A percentile compares a stretch with the other conserved stretches of the same genome.
Conservation (phyloP, 2,888 invertebrate genomes). For the Perdita meconis region DNA sequence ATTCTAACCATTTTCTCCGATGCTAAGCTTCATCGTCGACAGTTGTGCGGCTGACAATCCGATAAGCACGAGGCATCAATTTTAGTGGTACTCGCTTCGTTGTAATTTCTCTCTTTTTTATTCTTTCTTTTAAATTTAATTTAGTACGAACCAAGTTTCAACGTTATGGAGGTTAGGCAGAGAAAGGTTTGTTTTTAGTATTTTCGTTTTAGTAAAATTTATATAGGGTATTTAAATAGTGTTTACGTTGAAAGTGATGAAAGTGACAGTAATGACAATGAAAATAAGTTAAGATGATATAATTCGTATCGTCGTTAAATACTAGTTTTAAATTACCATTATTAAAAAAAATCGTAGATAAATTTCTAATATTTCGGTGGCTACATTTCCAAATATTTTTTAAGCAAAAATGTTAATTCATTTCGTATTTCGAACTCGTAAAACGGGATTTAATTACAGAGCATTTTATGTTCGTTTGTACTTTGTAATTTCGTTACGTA, state of each 20-base stretch:
- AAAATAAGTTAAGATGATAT: neutral
- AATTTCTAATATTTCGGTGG: too few species aligned
- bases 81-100: conserved; percentile 4
- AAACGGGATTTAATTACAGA: neutral
- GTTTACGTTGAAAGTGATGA: neutral
- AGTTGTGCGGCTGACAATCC: conserved; percentile 6
- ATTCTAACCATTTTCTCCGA: conserved; percentile 38
- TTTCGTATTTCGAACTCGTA: neutral
- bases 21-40: conserved; percentile 14
- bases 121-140: neutral
- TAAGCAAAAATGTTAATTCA: neutral
- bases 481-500: conserved; percentile 28
- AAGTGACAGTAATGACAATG: neutral
- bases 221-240: conserved; percentile 9
- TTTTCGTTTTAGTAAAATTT: conserved; percentile 20
- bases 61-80: conserved; percentile 14
- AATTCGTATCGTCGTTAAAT: too few species aligned
- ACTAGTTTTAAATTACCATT: too few species aligned
- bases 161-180: conserved; percentile 67
- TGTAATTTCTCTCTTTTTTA: neutral
- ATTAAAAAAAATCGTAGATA: too few species aligned
- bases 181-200: conserved; percentile 69
- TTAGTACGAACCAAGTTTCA: neutral
- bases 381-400: neutral
- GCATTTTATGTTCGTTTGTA: neutral